Conservation (phyloP, 2,797 vertebrate species). For the Propithecus perrieri region DNA sequence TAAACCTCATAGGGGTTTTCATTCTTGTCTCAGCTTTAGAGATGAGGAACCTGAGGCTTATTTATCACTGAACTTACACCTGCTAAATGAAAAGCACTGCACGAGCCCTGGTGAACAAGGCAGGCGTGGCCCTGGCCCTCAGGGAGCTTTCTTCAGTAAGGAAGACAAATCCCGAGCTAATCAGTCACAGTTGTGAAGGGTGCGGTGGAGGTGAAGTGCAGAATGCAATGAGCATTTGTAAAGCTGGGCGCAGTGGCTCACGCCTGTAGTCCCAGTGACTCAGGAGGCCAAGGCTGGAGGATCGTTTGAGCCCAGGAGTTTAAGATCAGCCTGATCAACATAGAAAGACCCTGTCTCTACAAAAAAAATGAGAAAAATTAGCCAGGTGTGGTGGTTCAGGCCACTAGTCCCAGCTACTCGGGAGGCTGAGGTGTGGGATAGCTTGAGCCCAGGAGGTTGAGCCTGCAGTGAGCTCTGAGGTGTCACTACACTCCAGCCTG, state of each 20-base stretch:
- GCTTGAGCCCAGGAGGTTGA: not conserved
- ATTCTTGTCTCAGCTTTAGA: not conserved
- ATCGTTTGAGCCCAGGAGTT: not conserved
- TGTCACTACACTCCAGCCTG: not conserved
- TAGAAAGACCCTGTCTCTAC: not conserved
- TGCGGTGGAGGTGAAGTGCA: not conserved
- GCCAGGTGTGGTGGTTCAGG: not conserved
- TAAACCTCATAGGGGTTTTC: not conserved
- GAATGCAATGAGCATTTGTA: not conserved
- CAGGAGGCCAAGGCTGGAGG: not conserved
- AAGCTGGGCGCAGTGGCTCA: not conserved
- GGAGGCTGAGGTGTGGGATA: not conserved
- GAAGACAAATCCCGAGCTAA: not conserved
- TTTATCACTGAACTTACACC: not conserved
- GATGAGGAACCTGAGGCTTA: not conserved
- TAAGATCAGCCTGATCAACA: not conserved
- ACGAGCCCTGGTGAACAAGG: not conserved
- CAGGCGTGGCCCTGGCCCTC: not conserved
- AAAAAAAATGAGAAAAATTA: not conserved
- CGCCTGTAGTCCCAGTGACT: not conserved
- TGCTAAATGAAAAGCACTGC: not conserved
- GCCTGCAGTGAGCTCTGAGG: not conserved
- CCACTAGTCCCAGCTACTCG: not conserved
- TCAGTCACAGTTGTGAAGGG: not conserved
- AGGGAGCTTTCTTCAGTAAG: not conserved